Percentiles rank a stretch among this genome's conserved stretches.
Conservation (phyloP, 2,113 vertebrate species). For the Hemichromis elongatus region DNA sequence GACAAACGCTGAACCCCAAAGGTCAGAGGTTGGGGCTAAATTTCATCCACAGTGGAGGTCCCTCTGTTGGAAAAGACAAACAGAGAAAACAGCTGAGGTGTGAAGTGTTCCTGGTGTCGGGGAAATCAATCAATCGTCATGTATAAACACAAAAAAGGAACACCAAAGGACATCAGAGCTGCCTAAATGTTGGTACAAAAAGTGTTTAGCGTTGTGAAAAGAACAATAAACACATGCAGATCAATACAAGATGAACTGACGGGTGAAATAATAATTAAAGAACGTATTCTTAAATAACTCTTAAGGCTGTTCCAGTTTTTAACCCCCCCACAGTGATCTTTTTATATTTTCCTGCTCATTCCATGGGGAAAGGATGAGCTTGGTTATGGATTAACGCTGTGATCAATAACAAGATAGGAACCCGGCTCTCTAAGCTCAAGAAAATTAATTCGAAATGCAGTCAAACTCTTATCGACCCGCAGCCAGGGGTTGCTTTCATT, state of each 20-base stretch:
- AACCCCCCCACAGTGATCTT: constrained; percentile 80
- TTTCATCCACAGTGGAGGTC: constrained; percentile 66
- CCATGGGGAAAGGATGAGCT: constrained; percentile 83
- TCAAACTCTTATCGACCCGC: constrained; percentile 95
- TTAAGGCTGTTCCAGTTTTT: constrained; percentile 71
- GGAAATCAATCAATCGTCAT: constrained; percentile 54
- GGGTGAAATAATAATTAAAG: constrained; percentile 15
- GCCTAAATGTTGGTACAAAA: constrained; percentile 8
- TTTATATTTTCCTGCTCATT: constrained; percentile 82
- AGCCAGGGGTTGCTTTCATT: constrained; percentile 90
- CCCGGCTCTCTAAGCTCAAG: constrained; percentile 82
- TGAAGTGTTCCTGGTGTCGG: constrained; percentile 46
- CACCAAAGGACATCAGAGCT: constrained; percentile 13
- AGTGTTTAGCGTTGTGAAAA: not conserved
- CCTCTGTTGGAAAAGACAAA: constrained; percentile 74
- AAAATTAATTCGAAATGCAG: constrained; percentile 98
- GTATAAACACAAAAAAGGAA: constrained; percentile 44
- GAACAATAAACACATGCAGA: not conserved
- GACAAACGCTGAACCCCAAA: constrained; percentile 64
- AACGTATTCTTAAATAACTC: constrained; percentile 56
- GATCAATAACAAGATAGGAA: constrained; percentile 95
- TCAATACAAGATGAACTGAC: constrained; percentile 25
- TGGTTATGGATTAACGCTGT: constrained; percentile 95
- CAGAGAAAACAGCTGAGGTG: constrained; percentile 58
- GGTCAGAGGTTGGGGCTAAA: constrained; percentile 65